Conservation (phyloP, 2,888 invertebrate genomes). For the Cremastinae sp. region DNA sequence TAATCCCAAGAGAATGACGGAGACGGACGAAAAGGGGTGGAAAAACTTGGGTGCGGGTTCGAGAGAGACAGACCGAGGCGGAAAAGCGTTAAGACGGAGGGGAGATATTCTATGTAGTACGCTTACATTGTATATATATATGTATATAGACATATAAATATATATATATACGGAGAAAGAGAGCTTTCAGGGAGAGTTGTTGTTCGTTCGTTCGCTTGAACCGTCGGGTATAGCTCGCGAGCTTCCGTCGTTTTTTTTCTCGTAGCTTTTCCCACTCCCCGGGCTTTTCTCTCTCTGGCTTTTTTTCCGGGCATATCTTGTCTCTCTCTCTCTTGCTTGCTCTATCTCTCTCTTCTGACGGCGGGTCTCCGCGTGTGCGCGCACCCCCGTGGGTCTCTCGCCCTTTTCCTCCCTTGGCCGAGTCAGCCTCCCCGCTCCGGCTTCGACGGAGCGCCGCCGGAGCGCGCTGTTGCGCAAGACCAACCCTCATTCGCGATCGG, state of each 20-base stretch:
- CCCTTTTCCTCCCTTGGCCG: constrained; percentile 22
- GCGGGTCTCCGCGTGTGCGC: constrained; percentile 56
- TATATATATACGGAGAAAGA: constrained; percentile 8
- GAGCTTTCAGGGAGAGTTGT: constrained; percentile 58
- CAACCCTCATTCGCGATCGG: constrained; percentile 74
- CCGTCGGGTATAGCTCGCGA: constrained; percentile 40
- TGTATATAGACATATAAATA: too few species aligned
- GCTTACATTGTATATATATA: too few species aligned
- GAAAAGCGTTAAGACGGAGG: too few species aligned
- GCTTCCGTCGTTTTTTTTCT: constrained; percentile 30
- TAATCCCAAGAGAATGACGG: too few species aligned
- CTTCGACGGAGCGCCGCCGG: constrained; percentile 72
- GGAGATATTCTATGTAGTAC: too few species aligned
- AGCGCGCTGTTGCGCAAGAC: constrained; percentile 76
- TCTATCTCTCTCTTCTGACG: neutral
- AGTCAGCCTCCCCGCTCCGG: too few species aligned
- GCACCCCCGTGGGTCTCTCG: constrained; percentile 42
- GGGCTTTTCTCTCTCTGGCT: neutral
- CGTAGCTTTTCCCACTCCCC: constrained; percentile 2
- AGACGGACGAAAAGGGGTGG: too few species aligned
- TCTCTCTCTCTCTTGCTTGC: constrained; percentile 9
- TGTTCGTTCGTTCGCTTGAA: constrained; percentile 53
- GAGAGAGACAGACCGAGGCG: too few species aligned
- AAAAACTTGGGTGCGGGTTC: too few species aligned
- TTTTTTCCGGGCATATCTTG: neutral